These are phyloP conservation scores for Loriculus beryllinus DNA, from an alignment of 2,797 vertebrate genomes.

Conservation along the genomic window DNA sequence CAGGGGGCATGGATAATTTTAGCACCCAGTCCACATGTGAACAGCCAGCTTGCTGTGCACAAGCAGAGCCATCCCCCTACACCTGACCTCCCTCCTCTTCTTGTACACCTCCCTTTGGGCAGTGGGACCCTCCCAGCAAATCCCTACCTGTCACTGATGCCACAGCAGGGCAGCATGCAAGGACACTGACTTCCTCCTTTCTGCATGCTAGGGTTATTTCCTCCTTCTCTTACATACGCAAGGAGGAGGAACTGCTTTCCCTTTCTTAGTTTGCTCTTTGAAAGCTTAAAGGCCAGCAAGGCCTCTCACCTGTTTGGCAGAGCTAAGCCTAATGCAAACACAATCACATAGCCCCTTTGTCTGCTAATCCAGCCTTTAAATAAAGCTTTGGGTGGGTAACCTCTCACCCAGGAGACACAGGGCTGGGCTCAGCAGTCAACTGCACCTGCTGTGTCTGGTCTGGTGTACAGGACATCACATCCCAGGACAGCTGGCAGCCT, in stretches of 20 bases:
- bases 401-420: fast-evolving
- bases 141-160: background rate
- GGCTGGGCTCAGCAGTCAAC: background rate
- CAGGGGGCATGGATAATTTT: background rate
- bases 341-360: background rate
- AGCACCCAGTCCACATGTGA: background rate
- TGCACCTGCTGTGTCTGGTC: background rate
- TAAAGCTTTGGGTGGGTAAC: background rate
- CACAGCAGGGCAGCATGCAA: fast-evolving
- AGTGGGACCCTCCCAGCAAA: background rate
- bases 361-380: background rate
- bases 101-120: background rate
- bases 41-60: background rate
- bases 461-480: background rate
- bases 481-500: background rate
- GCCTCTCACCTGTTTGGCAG: background rate
- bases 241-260: background rate
- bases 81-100: background rate
- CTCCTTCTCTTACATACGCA: background rate
- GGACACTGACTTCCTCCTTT: background rate
- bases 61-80: background rate
- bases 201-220: background rate
- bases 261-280: background rate
- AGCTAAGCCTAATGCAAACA: background rate
- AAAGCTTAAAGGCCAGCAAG: background rate